Percentiles rank a stretch among this genome's conserved stretches.
Evolutionary conservation across 2,797 vertebrate genomes (phyloP).

Genomic region (Valencia hispanica): DNA sequence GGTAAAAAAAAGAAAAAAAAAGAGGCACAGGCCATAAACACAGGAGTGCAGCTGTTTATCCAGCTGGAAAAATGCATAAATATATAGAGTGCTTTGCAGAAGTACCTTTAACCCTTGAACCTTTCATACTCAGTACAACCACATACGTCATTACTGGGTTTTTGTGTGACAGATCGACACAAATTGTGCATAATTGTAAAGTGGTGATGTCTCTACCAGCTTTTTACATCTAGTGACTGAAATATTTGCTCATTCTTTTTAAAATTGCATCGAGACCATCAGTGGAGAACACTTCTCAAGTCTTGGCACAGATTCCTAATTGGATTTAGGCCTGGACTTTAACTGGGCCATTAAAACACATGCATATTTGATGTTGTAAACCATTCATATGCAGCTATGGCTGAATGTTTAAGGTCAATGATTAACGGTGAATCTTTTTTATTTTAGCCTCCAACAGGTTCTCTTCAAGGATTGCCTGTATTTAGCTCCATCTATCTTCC

Average conservation of each 20-base stretch:
- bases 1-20: constrained; percentile 11
- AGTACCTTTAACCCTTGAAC: not conserved
- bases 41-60: constrained; percentile 35
- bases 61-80: constrained; percentile 22
- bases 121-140: not conserved
- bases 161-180: not conserved
- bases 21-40: constrained; percentile 30
- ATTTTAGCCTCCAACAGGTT: not conserved
- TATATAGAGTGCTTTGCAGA: not conserved
- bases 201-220: not conserved
- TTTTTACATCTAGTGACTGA: not conserved
- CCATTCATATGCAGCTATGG: not conserved
- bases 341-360: not conserved
- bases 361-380: not conserved
- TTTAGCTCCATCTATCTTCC: too few species aligned
- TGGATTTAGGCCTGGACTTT: not conserved
- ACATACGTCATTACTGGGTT: not conserved
- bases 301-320: not conserved
- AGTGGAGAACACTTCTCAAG: not conserved
- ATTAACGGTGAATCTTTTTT: not conserved
- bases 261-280: not conserved
- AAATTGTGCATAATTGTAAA: not conserved
- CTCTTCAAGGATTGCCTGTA: too few species aligned
- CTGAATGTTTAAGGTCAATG: not conserved
- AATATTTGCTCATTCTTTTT: not conserved